Percentiles rank a stretch among this genome's conserved stretches.
Conservation (phyloP, 2,113 vertebrate species). For the Hiodon alosoides region DNA sequence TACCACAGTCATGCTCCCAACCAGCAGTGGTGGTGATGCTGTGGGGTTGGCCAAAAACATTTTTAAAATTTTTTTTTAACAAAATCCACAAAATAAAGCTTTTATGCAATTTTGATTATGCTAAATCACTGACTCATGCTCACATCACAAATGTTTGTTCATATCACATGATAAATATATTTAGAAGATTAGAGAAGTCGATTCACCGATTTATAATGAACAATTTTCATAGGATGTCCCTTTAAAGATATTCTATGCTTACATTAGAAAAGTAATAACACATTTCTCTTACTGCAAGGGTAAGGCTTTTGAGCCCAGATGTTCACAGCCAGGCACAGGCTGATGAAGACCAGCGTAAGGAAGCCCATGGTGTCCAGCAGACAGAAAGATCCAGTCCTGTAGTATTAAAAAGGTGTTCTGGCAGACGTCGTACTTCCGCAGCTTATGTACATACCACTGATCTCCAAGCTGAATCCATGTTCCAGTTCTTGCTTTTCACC, state of each 20-base stretch:
- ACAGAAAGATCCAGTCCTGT: not conserved
- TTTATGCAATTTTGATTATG: not conserved
- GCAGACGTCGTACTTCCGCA: not conserved
- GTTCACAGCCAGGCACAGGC: conserved; percentile 25
- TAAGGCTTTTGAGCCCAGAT: conserved; percentile 44
- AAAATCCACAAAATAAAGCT: not conserved
- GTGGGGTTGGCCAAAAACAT: not conserved
- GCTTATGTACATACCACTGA: conserved; percentile 2
- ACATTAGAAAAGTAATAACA: not conserved
- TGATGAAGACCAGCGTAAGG: not conserved
- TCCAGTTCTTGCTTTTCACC: not conserved
- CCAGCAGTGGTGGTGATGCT: conserved; percentile 53
- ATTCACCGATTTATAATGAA: not conserved
- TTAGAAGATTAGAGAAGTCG: not conserved
- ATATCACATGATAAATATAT: not conserved
- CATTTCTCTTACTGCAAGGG: conserved; percentile 51
- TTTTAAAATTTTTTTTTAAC: no score
- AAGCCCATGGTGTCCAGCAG: not conserved
- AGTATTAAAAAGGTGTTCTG: not conserved
- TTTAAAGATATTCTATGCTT: not conserved
- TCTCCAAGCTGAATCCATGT: not conserved
- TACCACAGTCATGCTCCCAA: conserved; percentile 49
- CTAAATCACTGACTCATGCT: not conserved
- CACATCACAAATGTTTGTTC: not conserved
- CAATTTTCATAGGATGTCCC: not conserved